phyloP scores from a whole-genome alignment of 2,113 vertebrate genomes.

The Hippotragus niger region DNA sequence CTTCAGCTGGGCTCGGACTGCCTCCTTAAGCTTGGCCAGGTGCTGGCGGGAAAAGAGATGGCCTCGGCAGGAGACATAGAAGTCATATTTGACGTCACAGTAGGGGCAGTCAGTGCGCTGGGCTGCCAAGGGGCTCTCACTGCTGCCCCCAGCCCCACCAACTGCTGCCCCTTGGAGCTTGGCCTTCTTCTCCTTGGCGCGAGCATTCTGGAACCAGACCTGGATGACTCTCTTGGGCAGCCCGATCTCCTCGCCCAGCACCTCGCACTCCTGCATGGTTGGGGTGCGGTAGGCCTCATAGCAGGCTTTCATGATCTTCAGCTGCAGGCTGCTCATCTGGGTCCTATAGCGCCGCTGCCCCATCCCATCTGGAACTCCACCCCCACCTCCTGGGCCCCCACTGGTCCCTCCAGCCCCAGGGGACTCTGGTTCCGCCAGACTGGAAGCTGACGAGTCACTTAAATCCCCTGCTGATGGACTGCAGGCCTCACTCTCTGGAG shows the following conservation, averaged over 20 bases:
- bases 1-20: slow-evolving; percentile 78
- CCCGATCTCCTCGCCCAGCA: slow-evolving; percentile 88
- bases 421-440: slow-evolving; percentile 76
- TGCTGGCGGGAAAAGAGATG: slow-evolving; percentile 92
- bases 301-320: slow-evolving; percentile 92
- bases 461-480: slow-evolving; percentile 77
- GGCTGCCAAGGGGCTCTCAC: slow-evolving; percentile 75
- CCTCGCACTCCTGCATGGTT: slow-evolving; percentile 91
- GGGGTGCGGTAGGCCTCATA: slow-evolving; percentile 94
- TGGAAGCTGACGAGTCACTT: slow-evolving; percentile 77
- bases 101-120: slow-evolving; percentile 87
- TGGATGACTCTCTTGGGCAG: slow-evolving; percentile 92
- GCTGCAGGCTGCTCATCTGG: slow-evolving; percentile 90
- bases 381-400: slow-evolving; percentile 61
- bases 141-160: slow-evolving; percentile 69
- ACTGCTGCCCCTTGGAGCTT: slow-evolving; percentile 84
- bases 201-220: slow-evolving; percentile 95
- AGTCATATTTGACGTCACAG: slow-evolving; percentile 89
- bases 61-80: slow-evolving; percentile 89
- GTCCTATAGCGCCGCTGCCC: slow-evolving; percentile 88
- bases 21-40: slow-evolving; percentile 85
- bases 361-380: slow-evolving; percentile 76
- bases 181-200: slow-evolving; percentile 95
- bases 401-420: slow-evolving; percentile 62
- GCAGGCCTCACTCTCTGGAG: slow-evolving; percentile 71